Evolutionary conservation across 2,797 vertebrate genomes (phyloP), one percentile per base, ranked within the genome.

Genomic region (Limnodromus scolopaceus): DNA sequence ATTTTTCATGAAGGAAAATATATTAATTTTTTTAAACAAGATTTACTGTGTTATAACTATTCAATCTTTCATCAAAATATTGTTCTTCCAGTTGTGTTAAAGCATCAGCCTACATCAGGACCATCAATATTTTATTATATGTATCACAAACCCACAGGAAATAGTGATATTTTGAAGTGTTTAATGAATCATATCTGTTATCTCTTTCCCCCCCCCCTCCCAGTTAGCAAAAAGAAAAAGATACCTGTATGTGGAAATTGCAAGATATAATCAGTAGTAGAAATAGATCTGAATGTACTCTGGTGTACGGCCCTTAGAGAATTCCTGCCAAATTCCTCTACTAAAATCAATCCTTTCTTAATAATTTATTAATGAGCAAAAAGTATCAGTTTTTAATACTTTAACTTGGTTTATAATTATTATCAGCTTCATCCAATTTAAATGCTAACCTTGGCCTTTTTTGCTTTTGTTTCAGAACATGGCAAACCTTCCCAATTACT

Each of bases 191-290:
- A 28, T 39, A 68, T 38, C 70, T 1, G 1, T 68, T 57, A 64
- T 27, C 18, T 60, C 11, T 36, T 34, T 23, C 38, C 16, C 5
- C 38, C 16, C 5, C 2, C 1, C 49, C 18, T 6, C 2, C 1
- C 24, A 51, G 24, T 77, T 80, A 83, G 54, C 13, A 64, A 13
- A 89, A 89, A 74, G 8, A 16, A 66, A 77, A 83, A 53, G 14
- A 27, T 49, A 85, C 12, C 9, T 66, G 2, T 49, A 54, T 30
- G 25, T 17, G 10, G 13, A 88, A 86, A 74, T 13, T 46, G 6
- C 48, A 84, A 71, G 24, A 39, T 66, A 23, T 6, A 28, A 28
- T 66, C n/a, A 32, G 11, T n/a, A 79, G 12, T 11, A 70, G 48
- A 83, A 78, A 41, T 18, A 89, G 39, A 75, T 28, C 45, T 83